phyloP scores from a whole-genome alignment of 2,888 invertebrate species.

The Cephus spinipes region DNA sequence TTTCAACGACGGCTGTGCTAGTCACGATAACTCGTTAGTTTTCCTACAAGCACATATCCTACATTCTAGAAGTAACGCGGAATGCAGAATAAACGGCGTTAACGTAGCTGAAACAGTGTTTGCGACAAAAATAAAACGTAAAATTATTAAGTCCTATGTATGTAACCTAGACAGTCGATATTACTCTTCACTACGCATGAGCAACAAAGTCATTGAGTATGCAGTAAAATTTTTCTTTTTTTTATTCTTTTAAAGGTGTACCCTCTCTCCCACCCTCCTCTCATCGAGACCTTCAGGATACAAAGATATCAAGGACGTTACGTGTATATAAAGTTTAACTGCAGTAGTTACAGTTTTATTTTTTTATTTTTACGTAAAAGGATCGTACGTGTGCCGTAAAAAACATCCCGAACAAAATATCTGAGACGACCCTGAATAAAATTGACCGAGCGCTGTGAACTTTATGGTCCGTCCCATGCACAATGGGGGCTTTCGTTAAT shows the following conservation, averaged over 20 bases:
- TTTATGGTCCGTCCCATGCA: not conserved
- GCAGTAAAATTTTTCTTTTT: not conserved
- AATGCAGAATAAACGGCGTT: slow-evolving; percentile 25
- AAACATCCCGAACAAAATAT: not conserved
- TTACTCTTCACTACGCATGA: not conserved
- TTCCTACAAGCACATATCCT: slow-evolving; percentile 24
- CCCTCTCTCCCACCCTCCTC: not conserved
- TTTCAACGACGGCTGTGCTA: slow-evolving; percentile 29
- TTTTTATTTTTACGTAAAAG: not conserved
- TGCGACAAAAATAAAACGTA: not conserved
- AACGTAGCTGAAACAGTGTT: slow-evolving; percentile 12
- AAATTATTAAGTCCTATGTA: not conserved
- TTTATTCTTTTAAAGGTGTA: not conserved
- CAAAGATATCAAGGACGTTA: not conserved
- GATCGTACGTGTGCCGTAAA: not conserved
- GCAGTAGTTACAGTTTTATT: not conserved
- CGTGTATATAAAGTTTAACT: not conserved
- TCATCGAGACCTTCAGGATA: not conserved
- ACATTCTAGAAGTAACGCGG: slow-evolving; percentile 10
- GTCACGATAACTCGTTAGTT: slow-evolving; percentile 25
- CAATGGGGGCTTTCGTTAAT: not conserved
- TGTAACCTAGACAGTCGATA: not conserved
- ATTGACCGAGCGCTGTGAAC: not conserved
- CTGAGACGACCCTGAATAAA: not conserved
- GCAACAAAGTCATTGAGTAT: not conserved